Conservation (phyloP, 2,888 invertebrate species). For the Noctua comes region DNA sequence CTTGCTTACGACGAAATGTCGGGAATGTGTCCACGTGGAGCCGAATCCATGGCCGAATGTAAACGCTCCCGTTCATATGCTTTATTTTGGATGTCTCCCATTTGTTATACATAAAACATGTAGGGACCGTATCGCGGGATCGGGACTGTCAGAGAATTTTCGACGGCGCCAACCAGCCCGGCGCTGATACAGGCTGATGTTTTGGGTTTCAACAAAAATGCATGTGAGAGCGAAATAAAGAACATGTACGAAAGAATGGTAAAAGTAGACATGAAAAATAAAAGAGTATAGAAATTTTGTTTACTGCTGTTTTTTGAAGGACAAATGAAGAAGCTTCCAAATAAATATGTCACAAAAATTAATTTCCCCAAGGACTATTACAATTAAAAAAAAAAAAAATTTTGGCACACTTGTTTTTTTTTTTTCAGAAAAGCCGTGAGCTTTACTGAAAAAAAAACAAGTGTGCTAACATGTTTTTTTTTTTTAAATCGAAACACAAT, state of each 20-base stretch:
- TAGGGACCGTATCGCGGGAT: constrained; percentile 87
- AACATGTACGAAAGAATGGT: constrained; percentile 28
- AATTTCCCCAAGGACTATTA: background rate
- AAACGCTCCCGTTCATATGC: constrained; percentile 78
- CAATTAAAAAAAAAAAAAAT: background rate
- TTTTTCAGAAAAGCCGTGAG: background rate
- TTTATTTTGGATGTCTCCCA: constrained; percentile 90
- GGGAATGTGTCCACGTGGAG: constrained; percentile 86
- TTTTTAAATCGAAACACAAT: background rate
- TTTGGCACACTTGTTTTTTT: background rate
- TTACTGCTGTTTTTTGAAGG: background rate
- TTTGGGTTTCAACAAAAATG: constrained; percentile 55
- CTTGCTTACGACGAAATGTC: constrained; percentile 80
- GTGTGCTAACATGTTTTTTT: no score
- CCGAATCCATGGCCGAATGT: constrained; percentile 82
- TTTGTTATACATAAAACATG: constrained; percentile 90
- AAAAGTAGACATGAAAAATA: constrained; percentile 2
- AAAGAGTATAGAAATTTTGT: background rate
- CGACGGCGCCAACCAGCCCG: constrained; percentile 86
- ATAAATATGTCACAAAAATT: background rate
- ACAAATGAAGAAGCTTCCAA: background rate
- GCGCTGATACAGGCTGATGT: constrained; percentile 80
- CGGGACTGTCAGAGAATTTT: constrained; percentile 86
- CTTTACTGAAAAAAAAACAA: no score
- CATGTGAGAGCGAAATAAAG: constrained; percentile 40